These are phyloP conservation scores for Chironomus riparius DNA, from an alignment of 2,888 invertebrate species.

Conservation along the genomic window DNA sequence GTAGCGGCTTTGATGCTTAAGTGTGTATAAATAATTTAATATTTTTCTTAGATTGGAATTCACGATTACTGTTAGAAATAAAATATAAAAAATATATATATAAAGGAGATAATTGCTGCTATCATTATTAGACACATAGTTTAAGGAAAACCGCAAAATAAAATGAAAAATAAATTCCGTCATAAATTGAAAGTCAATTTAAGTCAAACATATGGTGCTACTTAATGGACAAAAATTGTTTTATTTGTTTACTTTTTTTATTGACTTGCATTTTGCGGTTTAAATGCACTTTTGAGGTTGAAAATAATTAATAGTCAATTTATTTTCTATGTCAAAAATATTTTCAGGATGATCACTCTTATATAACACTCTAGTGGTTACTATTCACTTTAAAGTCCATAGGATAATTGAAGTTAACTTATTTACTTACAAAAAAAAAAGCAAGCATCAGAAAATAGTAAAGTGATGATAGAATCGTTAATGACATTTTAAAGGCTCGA, in stretches of 20 bases:
- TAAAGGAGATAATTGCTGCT: constrained; percentile 19
- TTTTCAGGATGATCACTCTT: no score
- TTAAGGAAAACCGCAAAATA: constrained; percentile 17
- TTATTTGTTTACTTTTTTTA: neutral
- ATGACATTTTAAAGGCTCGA: no score
- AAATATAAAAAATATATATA: neutral
- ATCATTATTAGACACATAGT: constrained; percentile 23
- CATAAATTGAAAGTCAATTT: neutral
- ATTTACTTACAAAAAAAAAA: no score
- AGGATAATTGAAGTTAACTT: no score
- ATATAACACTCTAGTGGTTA: no score
- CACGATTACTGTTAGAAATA: neutral
- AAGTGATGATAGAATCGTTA: no score
- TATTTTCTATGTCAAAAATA: no score
- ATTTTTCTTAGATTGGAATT: constrained; percentile 16
- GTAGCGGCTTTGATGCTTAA: neutral
- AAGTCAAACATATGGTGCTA: neutral
- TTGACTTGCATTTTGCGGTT: neutral
- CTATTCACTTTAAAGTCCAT: no score
- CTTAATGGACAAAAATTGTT: neutral
- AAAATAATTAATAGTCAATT: neutral
- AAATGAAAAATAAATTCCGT: neutral
- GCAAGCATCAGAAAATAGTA: no score
- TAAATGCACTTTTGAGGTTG: neutral
- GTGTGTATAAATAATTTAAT: constrained; percentile 1